These are phyloP conservation scores for Leucoraja ocellata DNA, from an alignment of 2,797 vertebrate genomes.

Conservation along the genomic window DNA sequence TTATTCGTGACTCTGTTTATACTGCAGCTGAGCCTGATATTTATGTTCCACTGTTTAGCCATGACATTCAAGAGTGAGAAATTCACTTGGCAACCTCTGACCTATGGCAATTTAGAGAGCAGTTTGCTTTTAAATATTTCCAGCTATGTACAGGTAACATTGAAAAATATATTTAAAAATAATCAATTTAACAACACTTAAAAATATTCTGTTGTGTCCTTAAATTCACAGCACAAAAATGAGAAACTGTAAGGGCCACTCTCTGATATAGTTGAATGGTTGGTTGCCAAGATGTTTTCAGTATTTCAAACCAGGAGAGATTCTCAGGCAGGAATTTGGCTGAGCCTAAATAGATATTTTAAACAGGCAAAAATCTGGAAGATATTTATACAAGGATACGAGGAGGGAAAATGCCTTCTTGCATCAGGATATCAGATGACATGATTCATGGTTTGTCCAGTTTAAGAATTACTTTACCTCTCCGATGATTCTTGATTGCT, in stretches of 20 bases:
- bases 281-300: neutral
- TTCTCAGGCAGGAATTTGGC: neutral
- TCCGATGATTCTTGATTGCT: neutral
- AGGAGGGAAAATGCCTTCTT: no score
- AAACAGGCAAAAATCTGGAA: neutral
- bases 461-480: neutral
- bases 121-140: conserved; percentile 27
- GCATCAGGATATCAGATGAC: neutral
- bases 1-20: conserved; percentile 10
- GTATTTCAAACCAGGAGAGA: neutral
- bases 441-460: neutral
- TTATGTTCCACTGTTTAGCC: conserved; percentile 32
- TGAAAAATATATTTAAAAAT: neutral
- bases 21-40: conserved; percentile 27
- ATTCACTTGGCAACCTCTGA: neutral
- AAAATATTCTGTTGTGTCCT: neutral
- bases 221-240: neutral
- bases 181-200: neutral
- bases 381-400: neutral
- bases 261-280: no score
- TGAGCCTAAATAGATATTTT: neutral
- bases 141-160: conserved; percentile 25
- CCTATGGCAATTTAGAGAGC: neutral
- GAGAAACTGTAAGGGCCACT: neutral
- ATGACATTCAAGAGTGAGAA: conserved; percentile 14